phyloP scores from a whole-genome alignment of 2,888 invertebrate genomes.

The Cancer borealis region DNA sequence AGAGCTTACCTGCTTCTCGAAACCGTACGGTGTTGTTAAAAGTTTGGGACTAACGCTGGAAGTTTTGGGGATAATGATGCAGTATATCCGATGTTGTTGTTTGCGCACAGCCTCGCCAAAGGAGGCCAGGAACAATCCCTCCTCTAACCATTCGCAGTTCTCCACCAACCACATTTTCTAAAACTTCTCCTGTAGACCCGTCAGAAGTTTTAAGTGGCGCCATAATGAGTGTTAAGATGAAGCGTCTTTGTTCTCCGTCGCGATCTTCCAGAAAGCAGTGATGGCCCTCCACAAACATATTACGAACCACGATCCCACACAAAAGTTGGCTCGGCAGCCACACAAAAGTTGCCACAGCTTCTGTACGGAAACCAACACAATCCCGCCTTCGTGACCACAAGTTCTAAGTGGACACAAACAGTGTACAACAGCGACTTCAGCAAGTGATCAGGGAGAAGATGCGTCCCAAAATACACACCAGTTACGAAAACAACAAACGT shows the following conservation, averaged over 20 bases:
- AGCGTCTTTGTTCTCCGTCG: neutral
- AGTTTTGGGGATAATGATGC: constrained; percentile 12
- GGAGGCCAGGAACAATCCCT: neutral
- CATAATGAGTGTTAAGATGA: neutral
- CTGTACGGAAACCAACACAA: too few species aligned
- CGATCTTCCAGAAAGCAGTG: neutral
- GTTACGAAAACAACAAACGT: neutral
- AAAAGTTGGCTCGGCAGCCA: neutral
- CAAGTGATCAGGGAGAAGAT: neutral
- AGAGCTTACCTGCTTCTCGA: neutral
- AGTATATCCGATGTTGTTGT: neutral
- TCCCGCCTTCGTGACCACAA: neutral
- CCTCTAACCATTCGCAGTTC: neutral
- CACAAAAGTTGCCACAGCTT: neutral
- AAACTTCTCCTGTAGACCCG: neutral
- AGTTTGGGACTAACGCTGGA: neutral
- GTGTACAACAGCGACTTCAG: neutral
- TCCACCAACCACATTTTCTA: neutral
- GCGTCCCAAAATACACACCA: neutral
- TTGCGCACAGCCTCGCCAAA: neutral
- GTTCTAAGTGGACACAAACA: neutral
- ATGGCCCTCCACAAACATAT: neutral
- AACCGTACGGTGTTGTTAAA: neutral
- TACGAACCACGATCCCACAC: neutral
- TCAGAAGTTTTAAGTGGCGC: neutral